Percentiles rank a stretch among this genome's conserved stretches.
These are phyloP conservation scores for Trichomycterus rosablanca DNA, from an alignment of 2,113 vertebrate genomes.

Conservation along the genomic window DNA sequence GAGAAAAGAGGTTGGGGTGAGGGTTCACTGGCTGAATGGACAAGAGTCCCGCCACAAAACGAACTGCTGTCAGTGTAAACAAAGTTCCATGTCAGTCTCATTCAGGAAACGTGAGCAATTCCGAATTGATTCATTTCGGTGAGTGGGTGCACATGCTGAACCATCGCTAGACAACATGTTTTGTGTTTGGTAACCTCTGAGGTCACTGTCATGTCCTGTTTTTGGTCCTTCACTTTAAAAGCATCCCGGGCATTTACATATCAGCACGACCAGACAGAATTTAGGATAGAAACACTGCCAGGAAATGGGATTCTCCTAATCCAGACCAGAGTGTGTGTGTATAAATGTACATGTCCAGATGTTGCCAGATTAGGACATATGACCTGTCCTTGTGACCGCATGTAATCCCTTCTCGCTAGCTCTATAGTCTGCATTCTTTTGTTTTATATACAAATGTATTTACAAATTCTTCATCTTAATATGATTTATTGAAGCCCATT, in stretches of 20 bases:
- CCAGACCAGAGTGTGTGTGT: not conserved
- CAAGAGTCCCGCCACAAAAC: not conserved
- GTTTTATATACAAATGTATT: not conserved
- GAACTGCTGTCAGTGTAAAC: conserved; percentile 37
- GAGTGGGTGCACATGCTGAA: conserved; percentile 10
- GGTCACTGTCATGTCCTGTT: conserved; percentile 12
- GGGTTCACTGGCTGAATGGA: conserved; percentile 31
- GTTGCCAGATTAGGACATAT: conserved; percentile 13
- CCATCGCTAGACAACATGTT: not conserved
- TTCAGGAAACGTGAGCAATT: conserved; percentile 33
- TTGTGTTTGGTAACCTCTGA: conserved; percentile 11
- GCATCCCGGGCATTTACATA: not conserved
- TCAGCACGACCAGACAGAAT: not conserved
- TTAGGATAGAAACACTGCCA: conserved; percentile 1
- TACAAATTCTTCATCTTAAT: not conserved
- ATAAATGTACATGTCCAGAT: not conserved
- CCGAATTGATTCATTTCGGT: conserved; percentile 24
- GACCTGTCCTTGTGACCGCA: not conserved
- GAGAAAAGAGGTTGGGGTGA: not conserved
- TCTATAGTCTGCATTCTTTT: not conserved
- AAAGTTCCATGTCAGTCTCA: conserved; percentile 14
- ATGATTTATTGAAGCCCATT: not conserved
- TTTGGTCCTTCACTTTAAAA: not conserved
- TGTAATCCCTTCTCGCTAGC: not conserved
- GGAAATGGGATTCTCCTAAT: not conserved